Percentiles rank a stretch among this genome's conserved stretches.
Evolutionary conservation across 2,113 vertebrate genomes (phyloP).

Genomic region (Raja brachyura): DNA sequence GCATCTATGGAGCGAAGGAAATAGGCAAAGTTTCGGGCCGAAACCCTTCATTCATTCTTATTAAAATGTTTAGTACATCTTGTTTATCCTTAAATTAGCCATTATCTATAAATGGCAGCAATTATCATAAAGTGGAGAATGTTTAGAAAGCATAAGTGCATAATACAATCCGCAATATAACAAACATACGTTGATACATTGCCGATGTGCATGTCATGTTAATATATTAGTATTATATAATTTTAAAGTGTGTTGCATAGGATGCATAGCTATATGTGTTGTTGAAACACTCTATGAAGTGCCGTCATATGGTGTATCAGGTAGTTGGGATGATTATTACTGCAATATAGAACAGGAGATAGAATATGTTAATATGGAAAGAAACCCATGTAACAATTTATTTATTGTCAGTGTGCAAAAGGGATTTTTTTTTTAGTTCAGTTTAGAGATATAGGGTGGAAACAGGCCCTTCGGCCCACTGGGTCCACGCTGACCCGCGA

Average conservation of each 20-base stretch:
- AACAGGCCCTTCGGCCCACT: too few species aligned
- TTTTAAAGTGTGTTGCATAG: neutral
- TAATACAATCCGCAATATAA: neutral
- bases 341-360: neutral
- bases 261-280: neutral
- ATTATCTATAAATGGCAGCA: neutral
- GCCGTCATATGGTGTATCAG: neutral
- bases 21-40: too few species aligned
- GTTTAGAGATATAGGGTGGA: too few species aligned
- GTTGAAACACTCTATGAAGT: neutral
- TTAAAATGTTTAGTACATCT: neutral
- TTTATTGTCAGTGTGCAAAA: neutral
- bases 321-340: neutral
- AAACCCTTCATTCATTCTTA: neutral
- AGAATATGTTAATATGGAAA: neutral
- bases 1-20: too few species aligned
- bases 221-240: neutral
- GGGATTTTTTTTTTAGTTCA: neutral
- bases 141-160: neutral
- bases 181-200: neutral
- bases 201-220: neutral
- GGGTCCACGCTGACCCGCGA: too few species aligned
- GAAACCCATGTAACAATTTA: neutral
- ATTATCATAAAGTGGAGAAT: neutral
- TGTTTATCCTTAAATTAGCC: neutral